Percentiles rank a stretch among this genome's conserved stretches.
These are phyloP conservation scores for Brachionus koreanus DNA, from an alignment of 1,140 invertebrate genomes.

Conservation along the genomic window DNA sequence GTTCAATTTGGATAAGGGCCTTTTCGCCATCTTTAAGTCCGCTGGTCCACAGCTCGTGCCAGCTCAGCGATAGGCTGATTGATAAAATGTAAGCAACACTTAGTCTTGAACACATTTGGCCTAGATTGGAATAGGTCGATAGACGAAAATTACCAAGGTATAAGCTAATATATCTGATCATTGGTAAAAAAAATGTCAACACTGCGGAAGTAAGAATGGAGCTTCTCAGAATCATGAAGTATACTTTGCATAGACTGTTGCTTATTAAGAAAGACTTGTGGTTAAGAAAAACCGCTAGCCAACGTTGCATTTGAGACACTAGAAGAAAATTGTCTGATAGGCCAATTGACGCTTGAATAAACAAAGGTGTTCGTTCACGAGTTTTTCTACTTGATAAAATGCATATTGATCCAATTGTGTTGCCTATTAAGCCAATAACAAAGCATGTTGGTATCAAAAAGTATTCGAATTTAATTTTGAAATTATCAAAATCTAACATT, in stretches of 20 bases:
- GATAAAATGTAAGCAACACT: background rate
- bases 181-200: background rate
- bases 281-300: background rate
- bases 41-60: slow-evolving; percentile 16
- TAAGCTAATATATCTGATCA: background rate
- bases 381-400: background rate
- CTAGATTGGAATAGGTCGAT: slow-evolving; percentile 11
- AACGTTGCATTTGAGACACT: slow-evolving; percentile 5
- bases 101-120: background rate
- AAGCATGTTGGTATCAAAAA: slow-evolving; percentile 15
- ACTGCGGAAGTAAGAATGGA: slow-evolving; percentile 3
- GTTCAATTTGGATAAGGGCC: background rate
- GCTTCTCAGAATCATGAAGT: slow-evolving; percentile 17
- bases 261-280: background rate
- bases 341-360: background rate
- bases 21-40: background rate
- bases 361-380: background rate
- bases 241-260: slow-evolving; percentile 13
- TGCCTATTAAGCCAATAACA: background rate
- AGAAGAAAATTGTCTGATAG: background rate
- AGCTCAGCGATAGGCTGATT: background rate
- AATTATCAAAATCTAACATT: background rate
- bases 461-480: background rate
- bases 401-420: slow-evolving; percentile 21
- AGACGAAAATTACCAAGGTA: background rate